These are phyloP conservation scores for Scaptomyza hsui DNA, from an alignment of 1,140 invertebrate genomes.

Conservation along the genomic window DNA sequence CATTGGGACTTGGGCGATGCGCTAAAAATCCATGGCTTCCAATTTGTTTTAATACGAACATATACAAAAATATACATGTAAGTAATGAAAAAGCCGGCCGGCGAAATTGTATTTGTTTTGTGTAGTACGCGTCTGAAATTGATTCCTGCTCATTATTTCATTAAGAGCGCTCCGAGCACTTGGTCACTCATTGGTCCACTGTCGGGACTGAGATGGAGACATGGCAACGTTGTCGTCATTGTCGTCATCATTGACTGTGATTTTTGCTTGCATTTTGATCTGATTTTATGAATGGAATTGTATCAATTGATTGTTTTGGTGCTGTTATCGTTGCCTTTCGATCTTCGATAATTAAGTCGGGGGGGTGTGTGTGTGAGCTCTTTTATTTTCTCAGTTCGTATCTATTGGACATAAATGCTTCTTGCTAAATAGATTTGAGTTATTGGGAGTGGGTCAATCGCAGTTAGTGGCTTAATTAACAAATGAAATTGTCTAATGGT, in stretches of 20 bases:
- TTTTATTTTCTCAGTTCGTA: not conserved
- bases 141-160: constrained; percentile 82
- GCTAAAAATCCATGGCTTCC: constrained; percentile 64
- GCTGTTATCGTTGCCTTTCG: constrained; percentile 78
- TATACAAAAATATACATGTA: constrained; percentile 45
- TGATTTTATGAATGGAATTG: constrained; percentile 80
- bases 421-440: constrained; percentile 66
- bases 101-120: constrained; percentile 62
- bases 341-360: constrained; percentile 77
- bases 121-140: constrained; percentile 60
- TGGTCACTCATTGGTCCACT: constrained; percentile 26
- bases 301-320: constrained; percentile 81
- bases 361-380: constrained; percentile 63
- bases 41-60: constrained; percentile 64
- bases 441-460: constrained; percentile 58
- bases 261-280: constrained; percentile 77
- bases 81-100: constrained; percentile 65
- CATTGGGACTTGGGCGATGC: constrained; percentile 35
- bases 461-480: constrained; percentile 58
- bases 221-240: constrained; percentile 30
- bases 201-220: constrained; percentile 11
- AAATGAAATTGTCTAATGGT: constrained; percentile 71
- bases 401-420: not conserved
- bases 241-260: constrained; percentile 51
- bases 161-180: constrained; percentile 60